Evolutionary conservation across 2,113 vertebrate genomes (phyloP), one percentile per base, ranked within the genome.

Genomic region (Polypterus senegalus): DNA sequence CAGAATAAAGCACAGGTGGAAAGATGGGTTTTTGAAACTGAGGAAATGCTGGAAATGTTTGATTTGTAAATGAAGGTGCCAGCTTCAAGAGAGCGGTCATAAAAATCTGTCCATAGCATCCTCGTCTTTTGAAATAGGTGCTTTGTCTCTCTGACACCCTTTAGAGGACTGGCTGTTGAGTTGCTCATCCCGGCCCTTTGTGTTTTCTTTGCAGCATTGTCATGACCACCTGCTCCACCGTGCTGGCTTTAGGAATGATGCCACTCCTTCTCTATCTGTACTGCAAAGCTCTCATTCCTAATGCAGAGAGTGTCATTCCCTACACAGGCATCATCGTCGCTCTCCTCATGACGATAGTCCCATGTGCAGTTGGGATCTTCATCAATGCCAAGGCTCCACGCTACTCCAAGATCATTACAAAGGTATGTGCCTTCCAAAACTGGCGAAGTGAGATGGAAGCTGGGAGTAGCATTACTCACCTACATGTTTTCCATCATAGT

Each of bases 141-240:
- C 1, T 27, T 27, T 27, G 27, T 27, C 27, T 27, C 27, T 27
- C 27, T 27, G 27, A 27, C 27, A 27, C 27, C 27, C 27, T 27
- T 27, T 27, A 27, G 1, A 27, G 27, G 27, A 27, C 27, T 27
- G 27, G 27, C 2, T 27, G 27, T 27, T 27, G 27, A 27, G 27
- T 27, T 27, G 27, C 27, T 27, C 27, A 27, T 27, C 27, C 27
- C 27, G 57, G 62, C 64, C 27, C 1, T 3, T 27, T 47, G 45
- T 74, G 46, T 66, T 64, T 63, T 58, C 61, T 2, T 49, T 56
- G 47, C 77, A 95, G 92, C 71, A 87, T 91, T 5, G 74, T 89
- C 65, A 89, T 92, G 89, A 94, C 91, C 3, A 81, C 84, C 1
- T 92, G 84, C 61, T 94, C 91, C 56, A 81, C 74, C 3, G 63